A percentile compares a stretch with the other conserved stretches of the same genome.
Conservation (phyloP, 2,888 invertebrate species). For the Sympetrum striolatum region DNA sequence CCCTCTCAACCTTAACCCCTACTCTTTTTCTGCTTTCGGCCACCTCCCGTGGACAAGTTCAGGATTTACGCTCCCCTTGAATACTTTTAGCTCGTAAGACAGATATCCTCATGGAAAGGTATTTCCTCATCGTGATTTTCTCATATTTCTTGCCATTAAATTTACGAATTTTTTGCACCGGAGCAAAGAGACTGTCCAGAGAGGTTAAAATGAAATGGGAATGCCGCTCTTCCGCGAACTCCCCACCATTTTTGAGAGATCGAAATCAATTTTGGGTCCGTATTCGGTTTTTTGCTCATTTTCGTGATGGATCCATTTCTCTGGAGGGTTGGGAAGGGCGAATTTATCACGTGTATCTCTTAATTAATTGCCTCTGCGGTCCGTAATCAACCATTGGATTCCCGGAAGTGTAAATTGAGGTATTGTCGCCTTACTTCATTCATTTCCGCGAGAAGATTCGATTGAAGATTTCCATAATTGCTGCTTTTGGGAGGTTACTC, state of each 20-base stretch:
- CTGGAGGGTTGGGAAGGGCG: not conserved
- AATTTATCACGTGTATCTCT: not conserved
- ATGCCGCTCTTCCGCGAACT: not conserved
- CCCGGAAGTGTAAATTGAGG: no score
- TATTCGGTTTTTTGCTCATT: not conserved
- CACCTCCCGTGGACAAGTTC: not conserved
- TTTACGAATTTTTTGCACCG: not conserved
- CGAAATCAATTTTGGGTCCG: not conserved
- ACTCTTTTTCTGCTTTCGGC: not conserved
- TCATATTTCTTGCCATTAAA: not conserved
- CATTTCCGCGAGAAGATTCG: no score
- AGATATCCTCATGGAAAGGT: conserved; percentile 21
- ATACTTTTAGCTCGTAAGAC: not conserved
- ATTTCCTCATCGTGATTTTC: not conserved
- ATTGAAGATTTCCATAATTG: no score
- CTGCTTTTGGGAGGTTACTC: no score
- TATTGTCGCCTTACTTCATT: no score
- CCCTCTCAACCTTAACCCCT: not conserved
- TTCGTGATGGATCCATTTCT: not conserved
- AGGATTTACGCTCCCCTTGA: not conserved
- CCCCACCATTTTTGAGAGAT: not conserved
- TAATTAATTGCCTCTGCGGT: not conserved
- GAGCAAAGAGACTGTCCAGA: not conserved
- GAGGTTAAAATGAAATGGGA: not conserved
- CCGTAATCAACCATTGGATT: no score